Base-by-base conservation (phyloP, 1,140 invertebrate genomes). In the Zaprionus ghesquierei region DNA sequence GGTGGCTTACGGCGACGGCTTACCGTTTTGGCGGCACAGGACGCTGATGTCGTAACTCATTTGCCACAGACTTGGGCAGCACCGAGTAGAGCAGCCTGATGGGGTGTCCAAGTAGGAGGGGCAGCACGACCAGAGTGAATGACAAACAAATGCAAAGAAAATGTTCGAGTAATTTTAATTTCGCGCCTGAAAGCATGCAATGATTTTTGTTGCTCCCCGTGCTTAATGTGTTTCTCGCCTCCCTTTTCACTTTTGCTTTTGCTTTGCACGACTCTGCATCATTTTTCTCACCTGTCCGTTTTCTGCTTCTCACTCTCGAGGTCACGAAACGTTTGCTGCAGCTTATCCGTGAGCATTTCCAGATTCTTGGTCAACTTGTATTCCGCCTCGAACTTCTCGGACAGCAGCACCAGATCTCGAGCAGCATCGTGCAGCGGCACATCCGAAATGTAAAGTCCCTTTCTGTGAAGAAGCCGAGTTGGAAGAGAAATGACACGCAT, bases 361-460 rank as follows among this genome's bases (percentile, higher is more conserved):
- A 99, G 93, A 92, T 99, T 98, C 92, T 97, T 96, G 1, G 98
- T 99, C 66, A 99, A 93, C 92, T 99, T 98, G 92, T 99, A 99
- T 92, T 99, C 98, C 0, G 98, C 98, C 92, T 99, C 98, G 92
- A 99, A 99, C 92, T 99, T 98, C 92, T 99, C 98, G 6, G 98
- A 99, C 93, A 99, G 96, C 31, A 99, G 94, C 10, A 99, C 98
- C 72, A 99, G 93, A 93, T 99, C 98, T 75, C 98, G 94, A 1
- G 98, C 99, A 0, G 98, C 97, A 92, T 99, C 98, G 92, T 99
- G 98, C 8, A 99, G 93, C 3, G 98, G 98, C 73, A 99, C 98
- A 92, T 99, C 98, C 69, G 97, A 98, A 65, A 99, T 95, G 86
- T 96, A 98, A 2, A 99, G 93, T 4, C 98, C 98, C 33, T 97